Base-by-base conservation (phyloP, 1,140 invertebrate genomes). In the Papilio xuthus region DNA sequence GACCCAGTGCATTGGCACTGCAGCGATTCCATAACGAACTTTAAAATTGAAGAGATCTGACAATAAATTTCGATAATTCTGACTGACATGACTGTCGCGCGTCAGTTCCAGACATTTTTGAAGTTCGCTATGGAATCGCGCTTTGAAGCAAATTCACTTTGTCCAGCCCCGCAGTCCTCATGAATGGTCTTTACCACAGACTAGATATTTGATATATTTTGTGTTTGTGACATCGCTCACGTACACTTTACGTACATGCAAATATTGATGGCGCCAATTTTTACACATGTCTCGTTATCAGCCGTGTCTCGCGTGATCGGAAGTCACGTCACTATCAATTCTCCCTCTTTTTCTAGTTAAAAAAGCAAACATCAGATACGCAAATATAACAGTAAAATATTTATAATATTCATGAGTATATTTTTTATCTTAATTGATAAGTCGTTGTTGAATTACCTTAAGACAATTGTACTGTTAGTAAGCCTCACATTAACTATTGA, bases 251-350 rank as follows among this genome's bases (percentile, higher is more conserved):
- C 13, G 70, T 50, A n/a, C 20, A 23, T 47, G 70, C 42, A 72
- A 72, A 72, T 72, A 72, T 72, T 72, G 37, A 47, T 26, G 23
- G 42, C 70, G 70, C 42, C 37, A 71, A 71, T 47, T 37, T 44
- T 72, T 72, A 44, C 20, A 72, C 42, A 72, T 47, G 70, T 47
- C 37, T 23, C 32, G 2, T 44, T 44, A 23, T 42, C 32, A 41
- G 15, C 12, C 28, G 37, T 71, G 37, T 71, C 70, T 60, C 23
- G 1, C 56, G n/a, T 44, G 41, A 42, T 72, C 70, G 70, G 70
- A 72, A 72, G 70, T 72, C 37, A 72, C 70, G 41, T 72, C 70
- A 72, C 44, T 72, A 72, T 72, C 70, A 20, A 23, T 72, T 72
- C 71, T 42, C 42, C 41, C 13, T 41, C 10, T 73, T 20, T 44